Evolutionary conservation across 2,113 vertebrate species (phyloP), one percentile per base, ranked within the genome.

Genomic region (Bucco capensis): DNA sequence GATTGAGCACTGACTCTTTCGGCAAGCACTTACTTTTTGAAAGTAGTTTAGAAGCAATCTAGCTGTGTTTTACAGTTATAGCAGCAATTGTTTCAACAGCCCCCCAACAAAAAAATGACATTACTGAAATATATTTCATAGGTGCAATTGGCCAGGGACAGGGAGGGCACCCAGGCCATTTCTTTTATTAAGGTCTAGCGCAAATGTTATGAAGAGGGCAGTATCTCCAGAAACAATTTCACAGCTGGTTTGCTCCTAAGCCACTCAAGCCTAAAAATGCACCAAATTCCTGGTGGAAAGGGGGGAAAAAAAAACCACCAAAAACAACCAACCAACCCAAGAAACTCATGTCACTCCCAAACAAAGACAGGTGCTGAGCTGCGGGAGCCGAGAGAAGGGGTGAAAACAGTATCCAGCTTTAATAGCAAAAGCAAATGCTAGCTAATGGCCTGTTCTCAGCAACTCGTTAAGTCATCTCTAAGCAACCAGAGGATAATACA

Each of bases 201-300:
- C 97, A 98, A 98, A 98, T 98, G 97, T 97, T 98, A 98, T 97
- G 97, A 97, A 98, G 98, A 98, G 98, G 97, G 98, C 97, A 98
- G 98, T 98, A 98, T 99, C 98, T 97, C 97, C 98, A 99, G 98
- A 99, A 99, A 99, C 99, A 99, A 99, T 99, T 99, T 99, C 99
- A 99, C 98, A 99, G 99, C 98, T 99, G 99, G 99, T 99, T 99
- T 99, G 98, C 98, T 99, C 98, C 98, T 98, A 98, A 99, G 98
- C 98, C 98, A 98, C 98, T 99, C 99, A 98, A 99, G 98, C 99
- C 98, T 98, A 98, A 99, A 99, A 99, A 99, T 98, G 98, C 98
- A 98, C 98, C 97, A 96, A 99, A 99, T 99, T 99, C 99, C 98
- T 98, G 98, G 98, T 98, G 98, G 97, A 98, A 97, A 98, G 98